Evolutionary conservation across 2,113 vertebrate genomes (phyloP), one percentile per base, ranked within the genome.

Genomic region (Xiphophorus couchianus): DNA sequence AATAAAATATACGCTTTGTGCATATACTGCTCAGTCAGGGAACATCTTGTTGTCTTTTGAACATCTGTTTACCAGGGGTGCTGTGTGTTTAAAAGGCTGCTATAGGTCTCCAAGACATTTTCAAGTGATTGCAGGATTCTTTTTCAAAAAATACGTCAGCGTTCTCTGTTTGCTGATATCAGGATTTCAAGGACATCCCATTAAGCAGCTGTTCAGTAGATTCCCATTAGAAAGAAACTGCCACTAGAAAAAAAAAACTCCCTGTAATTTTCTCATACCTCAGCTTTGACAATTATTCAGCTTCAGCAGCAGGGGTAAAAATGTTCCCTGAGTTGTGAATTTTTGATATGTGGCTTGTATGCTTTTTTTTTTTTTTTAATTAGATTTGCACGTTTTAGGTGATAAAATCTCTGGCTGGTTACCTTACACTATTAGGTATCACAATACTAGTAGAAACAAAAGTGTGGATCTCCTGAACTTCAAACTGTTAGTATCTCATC

Each of bases 201-300:
- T 83, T 82, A 79, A 86, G 61, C 80, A 82, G 83, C 84, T 83
- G 78, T 62, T 88, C 48, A 54, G 31, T 58, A 48, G 71, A 80
- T 70, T 80, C 51, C 76, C 63, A 76, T 82, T 73, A 77, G 61
- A 82, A 71, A 73, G 22, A 71, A 80, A 82, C 28, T 62, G 71
- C 83, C 70, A 77, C 69, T 33, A 77, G 80, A 78, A 70, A 81
- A 84, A 76, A 39, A 33, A 31, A 4, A 51, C 14, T 14, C 39
- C 14, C 17, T 48, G 66, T 71, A 80, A 79, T 82, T 86, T 83
- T 28, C 75, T 72, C 29, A 29, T 62, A 54, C 81, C 35, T 68
- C 71, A 17, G 76, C 68, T 84, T 81, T 66, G 71, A 65, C 80
- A 54, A 81, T 78, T 83, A 83, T 58, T 84, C 73, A 78, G 71